A percentile compares a stretch with the other conserved stretches of the same genome.
These are phyloP conservation scores for Trissolcus brochymenae DNA, from an alignment of 2,888 invertebrate species.

Conservation along the genomic window DNA sequence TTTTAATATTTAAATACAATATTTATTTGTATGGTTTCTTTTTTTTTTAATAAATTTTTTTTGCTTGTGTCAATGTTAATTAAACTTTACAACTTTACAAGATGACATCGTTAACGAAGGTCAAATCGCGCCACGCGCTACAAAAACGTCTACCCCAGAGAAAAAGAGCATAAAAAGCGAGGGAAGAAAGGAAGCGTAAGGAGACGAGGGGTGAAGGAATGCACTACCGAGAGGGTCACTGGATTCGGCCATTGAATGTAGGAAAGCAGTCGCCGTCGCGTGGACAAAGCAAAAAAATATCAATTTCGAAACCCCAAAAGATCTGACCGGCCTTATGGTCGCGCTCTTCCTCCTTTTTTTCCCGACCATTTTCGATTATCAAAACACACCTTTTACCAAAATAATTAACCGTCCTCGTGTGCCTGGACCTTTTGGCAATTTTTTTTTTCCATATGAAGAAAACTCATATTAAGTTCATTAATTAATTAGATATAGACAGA, in stretches of 20 bases:
- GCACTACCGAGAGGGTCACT: slow-evolving; percentile 55
- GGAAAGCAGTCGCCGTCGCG: slow-evolving; percentile 62
- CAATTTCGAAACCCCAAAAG: slow-evolving; percentile 63
- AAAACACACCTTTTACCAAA: slow-evolving; percentile 36
- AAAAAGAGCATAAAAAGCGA: slow-evolving; percentile 54
- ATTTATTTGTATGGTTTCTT: too few relatives aligned
- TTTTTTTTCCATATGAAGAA: not conserved
- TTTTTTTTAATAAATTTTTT: too few relatives aligned
- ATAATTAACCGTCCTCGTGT: slow-evolving; percentile 6
- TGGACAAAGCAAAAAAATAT: slow-evolving; percentile 62
- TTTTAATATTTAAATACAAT: too few relatives aligned
- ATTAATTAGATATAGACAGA: too few relatives aligned
- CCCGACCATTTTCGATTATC: slow-evolving; percentile 26
- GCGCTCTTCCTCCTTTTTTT: slow-evolving; percentile 34
- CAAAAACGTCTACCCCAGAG: slow-evolving; percentile 49
- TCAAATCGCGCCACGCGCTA: slow-evolving; percentile 63
- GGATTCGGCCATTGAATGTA: slow-evolving; percentile 65
- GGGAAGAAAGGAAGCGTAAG: slow-evolving; percentile 51
- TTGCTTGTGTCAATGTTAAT: slow-evolving; percentile 22
- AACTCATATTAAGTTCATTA: not conserved
- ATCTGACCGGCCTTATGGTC: slow-evolving; percentile 54
- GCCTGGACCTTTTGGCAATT: not conserved
- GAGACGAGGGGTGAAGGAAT: slow-evolving; percentile 56
- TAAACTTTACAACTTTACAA: slow-evolving; percentile 34
- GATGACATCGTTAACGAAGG: slow-evolving; percentile 40